These are phyloP conservation scores for Syngnathus typhle DNA, from an alignment of 2,113 vertebrate genomes.

Conservation along the genomic window DNA sequence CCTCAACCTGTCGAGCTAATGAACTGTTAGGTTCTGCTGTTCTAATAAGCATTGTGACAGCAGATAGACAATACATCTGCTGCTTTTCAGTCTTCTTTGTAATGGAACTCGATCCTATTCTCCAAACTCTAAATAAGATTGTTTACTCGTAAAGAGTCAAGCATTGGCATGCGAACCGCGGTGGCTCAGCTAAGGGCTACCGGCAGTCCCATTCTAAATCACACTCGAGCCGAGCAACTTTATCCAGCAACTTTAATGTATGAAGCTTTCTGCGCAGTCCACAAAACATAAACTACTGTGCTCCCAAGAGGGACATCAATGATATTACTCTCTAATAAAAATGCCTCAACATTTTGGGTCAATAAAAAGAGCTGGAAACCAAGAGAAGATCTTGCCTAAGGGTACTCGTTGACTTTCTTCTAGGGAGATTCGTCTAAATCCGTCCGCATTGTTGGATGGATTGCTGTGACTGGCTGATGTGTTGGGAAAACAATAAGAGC, in stretches of 20 bases:
- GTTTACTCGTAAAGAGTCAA: not conserved
- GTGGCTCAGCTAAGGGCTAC: too few species aligned
- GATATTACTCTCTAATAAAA: conserved; percentile 41
- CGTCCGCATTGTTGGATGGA: conserved; percentile 8
- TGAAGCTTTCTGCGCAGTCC: conserved; percentile 17
- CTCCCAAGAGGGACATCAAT: conserved; percentile 23
- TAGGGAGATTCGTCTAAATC: not conserved
- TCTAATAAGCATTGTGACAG: conserved; percentile 62
- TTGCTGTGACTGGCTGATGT: conserved; percentile 11
- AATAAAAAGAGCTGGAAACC: conserved; percentile 31
- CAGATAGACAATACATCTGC: conserved; percentile 68
- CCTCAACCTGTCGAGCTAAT: conserved; percentile 69
- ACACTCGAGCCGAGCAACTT: not conserved
- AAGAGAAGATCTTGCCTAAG: conserved; percentile 6
- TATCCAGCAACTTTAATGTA: conserved; percentile 18
- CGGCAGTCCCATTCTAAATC: conserved; percentile 6
- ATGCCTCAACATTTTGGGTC: conserved; percentile 28
- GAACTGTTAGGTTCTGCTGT: conserved; percentile 55
- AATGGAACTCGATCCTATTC: too few species aligned
- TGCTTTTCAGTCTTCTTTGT: conserved; percentile 14
- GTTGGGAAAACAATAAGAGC: conserved; percentile 7
- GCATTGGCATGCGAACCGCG: not conserved
- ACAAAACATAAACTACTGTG: conserved; percentile 34
- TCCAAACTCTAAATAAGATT: not conserved
- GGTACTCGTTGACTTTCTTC: conserved; percentile 1